phyloP scores from a whole-genome alignment of 2,888 invertebrate genomes.

The Clostera curtula region DNA sequence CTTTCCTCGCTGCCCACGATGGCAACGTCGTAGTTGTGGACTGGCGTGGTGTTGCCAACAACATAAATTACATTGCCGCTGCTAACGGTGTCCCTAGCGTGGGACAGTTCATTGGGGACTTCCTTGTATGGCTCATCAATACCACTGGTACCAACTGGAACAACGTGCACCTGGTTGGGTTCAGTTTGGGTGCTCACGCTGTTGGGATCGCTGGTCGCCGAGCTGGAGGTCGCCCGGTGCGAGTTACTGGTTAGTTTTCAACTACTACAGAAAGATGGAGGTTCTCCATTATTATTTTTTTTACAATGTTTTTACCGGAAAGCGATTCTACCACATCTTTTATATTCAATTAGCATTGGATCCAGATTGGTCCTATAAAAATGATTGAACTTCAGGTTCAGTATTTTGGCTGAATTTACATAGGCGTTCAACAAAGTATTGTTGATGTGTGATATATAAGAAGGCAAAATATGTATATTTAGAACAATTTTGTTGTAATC shows the following conservation, averaged over 20 bases:
- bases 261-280: too few species aligned
- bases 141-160: conserved; percentile 33
- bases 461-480: too few species aligned
- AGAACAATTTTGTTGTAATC: too few species aligned
- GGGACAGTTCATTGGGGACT: conserved; percentile 38
- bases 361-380: too few species aligned
- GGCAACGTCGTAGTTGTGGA: conserved; percentile 60
- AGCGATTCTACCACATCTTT: too few species aligned
- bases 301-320: too few species aligned
- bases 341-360: too few species aligned
- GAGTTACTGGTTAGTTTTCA: conserved; percentile 44
- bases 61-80: conserved; percentile 45
- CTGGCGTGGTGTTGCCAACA: conserved; percentile 49
- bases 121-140: conserved; percentile 36
- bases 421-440: too few species aligned
- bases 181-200: conserved; percentile 61
- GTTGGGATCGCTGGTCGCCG: conserved; percentile 50
- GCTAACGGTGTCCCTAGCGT: conserved; percentile 34
- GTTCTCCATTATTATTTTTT: too few species aligned
- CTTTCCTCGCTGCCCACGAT: conserved; percentile 16
- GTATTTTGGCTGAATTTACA: too few species aligned
- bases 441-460: too few species aligned
- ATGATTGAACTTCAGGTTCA: too few species aligned
- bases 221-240: conserved; percentile 31
- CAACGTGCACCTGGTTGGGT: conserved; percentile 55